A percentile compares a stretch with the other conserved stretches of the same genome.
Conservation (phyloP, 1,140 invertebrate species). For the Gryllus bimaculatus region DNA sequence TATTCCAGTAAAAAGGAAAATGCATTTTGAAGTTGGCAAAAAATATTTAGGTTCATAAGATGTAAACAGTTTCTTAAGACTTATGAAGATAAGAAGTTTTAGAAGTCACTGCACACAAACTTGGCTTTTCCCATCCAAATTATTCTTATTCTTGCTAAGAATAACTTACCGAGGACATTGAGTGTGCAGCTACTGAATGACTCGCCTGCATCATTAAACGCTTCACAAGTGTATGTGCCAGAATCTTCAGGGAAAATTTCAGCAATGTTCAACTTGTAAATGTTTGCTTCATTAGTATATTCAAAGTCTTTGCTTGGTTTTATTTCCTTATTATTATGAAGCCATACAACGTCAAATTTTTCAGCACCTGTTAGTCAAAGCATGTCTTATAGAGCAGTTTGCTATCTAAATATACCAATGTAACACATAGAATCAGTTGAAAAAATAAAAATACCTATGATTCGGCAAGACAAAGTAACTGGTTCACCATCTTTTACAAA, state of each 20-base stretch:
- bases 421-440: neutral
- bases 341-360: constrained; percentile 88
- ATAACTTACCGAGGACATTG: constrained; percentile 54
- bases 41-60: no score
- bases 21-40: no score
- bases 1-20: no score
- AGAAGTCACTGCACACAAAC: no score
- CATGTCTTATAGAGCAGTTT: no score
- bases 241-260: constrained; percentile 92
- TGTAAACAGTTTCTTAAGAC: no score
- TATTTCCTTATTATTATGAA: constrained; percentile 94
- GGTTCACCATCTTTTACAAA: constrained; percentile 79
- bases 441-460: constrained; percentile 48
- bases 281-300: constrained; percentile 81
- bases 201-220: constrained; percentile 90
- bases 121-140: no score
- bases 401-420: no score
- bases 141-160: neutral
- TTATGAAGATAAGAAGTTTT: no score
- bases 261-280: constrained; percentile 80
- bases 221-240: constrained; percentile 92
- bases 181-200: constrained; percentile 85
- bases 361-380: constrained; percentile 45
- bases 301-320: constrained; percentile 94
- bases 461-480: constrained; percentile 72